Base-by-base conservation (phyloP, 2,113 vertebrate species). In the Phocoena phocoena region DNA sequence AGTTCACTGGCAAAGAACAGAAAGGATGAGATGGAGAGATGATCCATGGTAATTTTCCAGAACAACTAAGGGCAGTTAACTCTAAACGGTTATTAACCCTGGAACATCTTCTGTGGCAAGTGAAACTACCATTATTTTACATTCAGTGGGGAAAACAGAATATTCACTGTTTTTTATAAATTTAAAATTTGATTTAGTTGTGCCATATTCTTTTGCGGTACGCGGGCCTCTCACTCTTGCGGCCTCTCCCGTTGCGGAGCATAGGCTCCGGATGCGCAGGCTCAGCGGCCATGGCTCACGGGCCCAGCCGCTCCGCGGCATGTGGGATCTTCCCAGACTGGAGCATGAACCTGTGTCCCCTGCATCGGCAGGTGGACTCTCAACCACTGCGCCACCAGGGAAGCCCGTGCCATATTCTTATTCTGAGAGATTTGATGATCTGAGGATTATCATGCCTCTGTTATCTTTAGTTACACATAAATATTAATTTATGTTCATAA, bases 401-500 rank as follows among this genome's bases (percentile, higher is more conserved):
- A 41, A 41, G 41, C 0, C 41, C 41, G 10, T 85, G 33, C 25
- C 36, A 67, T 47, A 2, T 67, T 44, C 6, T 96, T 83, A 67
- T 82, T 96, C 67, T 81, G 11, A 62, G 38, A 80, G 5, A 95
- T 33, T 23, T 90, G 10, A 31, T 90, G 6, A 65, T 88, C 9
- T 88, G 41, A 67, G 4, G 2, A 71, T 88, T 71, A 63, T 62
- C 6, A 60, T 53, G 2, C 3, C 2, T 73, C 4, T 2, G 4
- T 73, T 73, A 88, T 68, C 17, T 23, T 85, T 60, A 86, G 17
- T 63, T 83, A 65, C 6, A 53, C 13, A 47, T 53, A 88, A 85
- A 58, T 63, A 67, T 79, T 91, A 80, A 94, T 94, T 94, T 71
- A 70, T 86, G 13, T 73, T 93, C 81, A 70, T 73, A 83, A 41